These are phyloP conservation scores for Campylomormyrus numenius DNA, from an alignment of 2,113 vertebrate genomes.

Conservation along the genomic window DNA sequence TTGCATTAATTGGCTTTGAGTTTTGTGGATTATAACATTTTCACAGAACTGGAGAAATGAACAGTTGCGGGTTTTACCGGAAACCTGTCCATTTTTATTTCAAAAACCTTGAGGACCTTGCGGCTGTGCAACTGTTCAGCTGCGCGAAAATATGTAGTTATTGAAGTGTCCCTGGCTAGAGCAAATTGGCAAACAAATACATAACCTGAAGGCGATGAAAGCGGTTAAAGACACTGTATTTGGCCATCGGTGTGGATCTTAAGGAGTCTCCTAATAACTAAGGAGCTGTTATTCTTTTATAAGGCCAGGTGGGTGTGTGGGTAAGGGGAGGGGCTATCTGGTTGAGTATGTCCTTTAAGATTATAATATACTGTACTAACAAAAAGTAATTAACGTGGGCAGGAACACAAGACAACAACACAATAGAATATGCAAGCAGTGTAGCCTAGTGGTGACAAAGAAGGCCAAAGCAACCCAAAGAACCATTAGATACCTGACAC, in stretches of 20 bases:
- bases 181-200: not conserved
- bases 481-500: not conserved
- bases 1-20: not conserved
- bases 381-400: not conserved
- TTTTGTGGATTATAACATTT: not conserved
- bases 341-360: not conserved
- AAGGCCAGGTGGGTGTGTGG: not conserved
- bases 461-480: not conserved
- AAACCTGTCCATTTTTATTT: not conserved
- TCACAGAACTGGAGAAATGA: not conserved
- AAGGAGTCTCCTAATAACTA: not conserved
- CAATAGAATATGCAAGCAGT: slow-evolving; percentile 11
- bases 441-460: slow-evolving; percentile 12
- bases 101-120: not conserved
- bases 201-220: not conserved
- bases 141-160: not conserved
- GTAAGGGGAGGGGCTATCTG: not conserved
- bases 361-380: not conserved
- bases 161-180: not conserved
- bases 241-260: not conserved
- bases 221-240: not conserved
- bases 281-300: not conserved
- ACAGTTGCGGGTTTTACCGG: not conserved
- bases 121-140: not conserved
- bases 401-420: not conserved